Conservation (phyloP, 2,888 invertebrate genomes). For the Heliconius hortense region DNA sequence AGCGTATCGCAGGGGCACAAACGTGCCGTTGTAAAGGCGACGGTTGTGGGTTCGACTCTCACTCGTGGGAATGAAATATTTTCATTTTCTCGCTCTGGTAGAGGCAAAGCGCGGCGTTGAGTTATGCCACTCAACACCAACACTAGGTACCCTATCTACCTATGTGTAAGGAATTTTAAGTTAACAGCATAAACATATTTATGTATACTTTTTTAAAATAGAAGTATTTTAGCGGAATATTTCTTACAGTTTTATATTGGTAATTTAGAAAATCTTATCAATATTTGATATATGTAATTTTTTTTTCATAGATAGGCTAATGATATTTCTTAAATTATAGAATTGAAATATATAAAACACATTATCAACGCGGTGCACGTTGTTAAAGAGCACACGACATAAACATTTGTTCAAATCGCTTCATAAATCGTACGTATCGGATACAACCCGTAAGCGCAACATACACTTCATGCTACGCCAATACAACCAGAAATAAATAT, state of each 20-base stretch:
- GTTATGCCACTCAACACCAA: too few relatives aligned
- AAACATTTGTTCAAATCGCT: constrained; percentile 38
- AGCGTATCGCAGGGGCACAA: neutral
- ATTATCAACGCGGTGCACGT: neutral
- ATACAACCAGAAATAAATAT: constrained; percentile 42
- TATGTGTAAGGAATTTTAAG: too few relatives aligned
- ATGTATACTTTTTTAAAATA: too few relatives aligned
- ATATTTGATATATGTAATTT: neutral
- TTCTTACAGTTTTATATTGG: neutral
- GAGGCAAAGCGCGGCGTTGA: too few relatives aligned
- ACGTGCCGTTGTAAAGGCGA: neutral
- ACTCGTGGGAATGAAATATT: too few relatives aligned
- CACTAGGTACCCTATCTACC: too few relatives aligned
- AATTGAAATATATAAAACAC: neutral
- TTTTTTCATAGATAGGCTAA: neutral
- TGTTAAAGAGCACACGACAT: constrained; percentile 29
- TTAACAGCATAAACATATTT: neutral
- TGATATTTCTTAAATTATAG: neutral
- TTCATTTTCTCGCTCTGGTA: too few relatives aligned
- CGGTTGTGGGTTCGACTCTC: too few relatives aligned
- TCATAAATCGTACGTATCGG: constrained; percentile 39
- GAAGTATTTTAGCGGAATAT: too few relatives aligned
- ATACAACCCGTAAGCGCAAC: constrained; percentile 36
- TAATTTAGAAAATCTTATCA: neutral
- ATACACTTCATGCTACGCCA: constrained; percentile 39